Evolutionary conservation across 1,140 invertebrate species (phyloP).

Genomic region (Nasonia giraulti): DNA sequence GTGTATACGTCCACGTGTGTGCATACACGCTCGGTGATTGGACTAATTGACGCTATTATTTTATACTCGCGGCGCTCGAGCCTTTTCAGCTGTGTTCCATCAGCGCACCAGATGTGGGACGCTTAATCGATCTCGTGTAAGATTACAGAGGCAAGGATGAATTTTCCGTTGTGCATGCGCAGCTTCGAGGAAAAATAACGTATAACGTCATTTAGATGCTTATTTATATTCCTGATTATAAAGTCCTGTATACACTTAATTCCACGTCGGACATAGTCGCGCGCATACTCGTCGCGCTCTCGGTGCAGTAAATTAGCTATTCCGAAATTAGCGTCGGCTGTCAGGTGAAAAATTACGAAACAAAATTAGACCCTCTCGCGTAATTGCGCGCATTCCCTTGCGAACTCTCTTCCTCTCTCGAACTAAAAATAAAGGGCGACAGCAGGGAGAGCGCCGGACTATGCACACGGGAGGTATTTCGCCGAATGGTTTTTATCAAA

Average conservation of each 20-base stretch:
- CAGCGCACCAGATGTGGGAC: background rate
- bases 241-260: background rate
- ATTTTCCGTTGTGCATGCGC: too few relatives aligned
- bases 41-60: conserved; percentile 34
- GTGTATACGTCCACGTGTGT: too few relatives aligned
- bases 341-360: conserved; percentile 33
- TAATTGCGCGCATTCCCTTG: conserved; percentile 1
- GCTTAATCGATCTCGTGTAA: background rate
- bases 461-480: background rate
- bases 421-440: background rate
- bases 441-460: too few relatives aligned
- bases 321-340: conserved; percentile 22
- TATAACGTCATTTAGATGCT: background rate
- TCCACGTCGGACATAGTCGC: background rate
- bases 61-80: background rate
- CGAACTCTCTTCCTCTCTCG: background rate
- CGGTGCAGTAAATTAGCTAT: background rate
- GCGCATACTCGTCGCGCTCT: background rate
- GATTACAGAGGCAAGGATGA: too few relatives aligned
- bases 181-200: background rate
- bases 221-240: too few relatives aligned
- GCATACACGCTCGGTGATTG: background rate
- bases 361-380: conserved; percentile 18
- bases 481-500: background rate
- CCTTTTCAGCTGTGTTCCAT: background rate